A percentile compares a stretch with the other conserved stretches of the same genome.
These are phyloP conservation scores for Megalops cyprinoides DNA, from an alignment of 2,797 vertebrate species.

Conservation along the genomic window DNA sequence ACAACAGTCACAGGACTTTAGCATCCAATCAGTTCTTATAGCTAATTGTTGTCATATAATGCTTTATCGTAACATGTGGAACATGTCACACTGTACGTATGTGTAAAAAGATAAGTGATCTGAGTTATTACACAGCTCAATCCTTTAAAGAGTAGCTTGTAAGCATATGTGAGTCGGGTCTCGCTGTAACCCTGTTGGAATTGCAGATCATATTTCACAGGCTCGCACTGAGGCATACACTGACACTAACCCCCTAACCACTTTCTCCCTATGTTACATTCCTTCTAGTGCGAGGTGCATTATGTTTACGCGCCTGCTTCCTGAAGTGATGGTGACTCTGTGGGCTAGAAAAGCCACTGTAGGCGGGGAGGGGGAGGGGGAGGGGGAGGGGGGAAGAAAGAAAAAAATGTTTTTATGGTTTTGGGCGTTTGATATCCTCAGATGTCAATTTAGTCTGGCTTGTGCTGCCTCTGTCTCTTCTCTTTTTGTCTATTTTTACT, in stretches of 20 bases:
- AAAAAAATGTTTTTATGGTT: not conserved
- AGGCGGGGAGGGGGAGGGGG: too few species aligned
- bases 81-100: not conserved
- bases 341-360: not conserved
- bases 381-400: too few species aligned
- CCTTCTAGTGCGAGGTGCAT: not conserved
- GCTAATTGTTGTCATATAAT: too few species aligned
- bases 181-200: not conserved
- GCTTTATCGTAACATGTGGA: not conserved
- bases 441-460: not conserved
- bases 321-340: not conserved
- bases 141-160: not conserved
- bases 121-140: not conserved
- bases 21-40: not conserved
- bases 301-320: not conserved
- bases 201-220: not conserved
- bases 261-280: not conserved
- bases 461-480: not conserved
- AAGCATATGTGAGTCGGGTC: not conserved
- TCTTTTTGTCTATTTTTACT: not conserved
- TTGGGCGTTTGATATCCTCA: not conserved
- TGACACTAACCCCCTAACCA: not conserved
- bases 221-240: not conserved
- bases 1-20: not conserved
- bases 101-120: not conserved